These are phyloP conservation scores for Strongylocentrotus purpuratus DNA, from an alignment of 35 echinoderm and acorn worm species.

Conservation along the genomic window DNA sequence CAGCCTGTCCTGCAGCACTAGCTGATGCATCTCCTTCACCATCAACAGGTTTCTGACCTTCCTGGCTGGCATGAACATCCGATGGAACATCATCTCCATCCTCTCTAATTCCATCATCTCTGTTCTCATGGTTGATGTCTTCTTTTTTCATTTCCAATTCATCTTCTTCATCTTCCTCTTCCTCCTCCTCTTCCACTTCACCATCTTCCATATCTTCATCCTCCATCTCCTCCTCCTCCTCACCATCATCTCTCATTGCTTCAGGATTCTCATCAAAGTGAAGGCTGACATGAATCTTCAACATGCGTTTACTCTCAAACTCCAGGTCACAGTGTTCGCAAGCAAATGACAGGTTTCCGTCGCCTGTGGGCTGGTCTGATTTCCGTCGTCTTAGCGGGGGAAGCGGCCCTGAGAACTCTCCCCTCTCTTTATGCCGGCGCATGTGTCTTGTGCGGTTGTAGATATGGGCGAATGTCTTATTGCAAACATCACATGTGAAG, in stretches of 20 bases:
- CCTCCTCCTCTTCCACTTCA: slow-evolving; percentile 46
- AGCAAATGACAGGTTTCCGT: neutral
- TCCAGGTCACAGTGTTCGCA: slow-evolving; percentile 77
- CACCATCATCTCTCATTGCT: slow-evolving; percentile 41
- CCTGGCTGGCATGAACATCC: neutral
- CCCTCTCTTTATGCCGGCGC: slow-evolving; percentile 79
- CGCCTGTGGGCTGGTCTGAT: slow-evolving; percentile 14
- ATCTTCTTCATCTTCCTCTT: neutral
- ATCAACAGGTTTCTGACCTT: neutral
- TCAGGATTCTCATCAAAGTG: slow-evolving; percentile 52
- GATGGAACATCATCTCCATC: neutral
- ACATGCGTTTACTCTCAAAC: slow-evolving; percentile 69
- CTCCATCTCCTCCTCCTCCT: slow-evolving; percentile 39
- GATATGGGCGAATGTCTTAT: slow-evolving; percentile 88
- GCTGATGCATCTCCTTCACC: slow-evolving; percentile 16
- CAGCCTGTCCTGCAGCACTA: neutral
- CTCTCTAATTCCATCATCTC: neutral
- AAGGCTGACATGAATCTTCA: slow-evolving; percentile 59
- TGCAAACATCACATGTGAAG: slow-evolving; percentile 87
- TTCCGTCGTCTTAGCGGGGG: slow-evolving; percentile 55
- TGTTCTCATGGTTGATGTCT: neutral
- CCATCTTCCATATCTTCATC: slow-evolving; percentile 61
- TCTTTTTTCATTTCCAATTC: slow-evolving; percentile 8
- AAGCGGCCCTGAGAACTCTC: slow-evolving; percentile 59
- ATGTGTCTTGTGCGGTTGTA: slow-evolving; percentile 89